Conservation (phyloP, 2,888 invertebrate species). For the Globia sparganii region DNA sequence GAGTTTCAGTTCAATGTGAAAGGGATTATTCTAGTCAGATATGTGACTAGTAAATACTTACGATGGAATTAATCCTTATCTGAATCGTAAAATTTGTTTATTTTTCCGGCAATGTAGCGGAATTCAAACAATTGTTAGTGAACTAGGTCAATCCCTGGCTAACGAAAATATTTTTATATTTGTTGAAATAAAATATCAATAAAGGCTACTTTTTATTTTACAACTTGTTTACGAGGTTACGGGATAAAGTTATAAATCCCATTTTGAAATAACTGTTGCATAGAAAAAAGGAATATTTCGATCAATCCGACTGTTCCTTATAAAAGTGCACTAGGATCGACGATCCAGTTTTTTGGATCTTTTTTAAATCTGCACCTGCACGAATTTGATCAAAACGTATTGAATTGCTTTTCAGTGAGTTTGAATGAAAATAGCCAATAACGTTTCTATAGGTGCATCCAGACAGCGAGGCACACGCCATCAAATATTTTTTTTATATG, state of each 20-base stretch:
- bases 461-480: too few relatives aligned
- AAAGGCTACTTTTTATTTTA: not conserved
- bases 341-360: not conserved
- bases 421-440: not conserved
- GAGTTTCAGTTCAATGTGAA: too few relatives aligned
- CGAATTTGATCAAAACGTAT: slow-evolving; percentile 9
- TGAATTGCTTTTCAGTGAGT: not conserved
- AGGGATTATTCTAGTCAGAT: not conserved
- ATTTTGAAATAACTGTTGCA: slow-evolving; percentile 15
- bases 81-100: not conserved
- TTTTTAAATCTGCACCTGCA: slow-evolving; percentile 5
- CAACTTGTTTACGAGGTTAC: not conserved
- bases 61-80: not conserved
- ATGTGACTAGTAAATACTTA: not conserved
- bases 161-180: not conserved
- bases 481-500: too few relatives aligned
- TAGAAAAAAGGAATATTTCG: slow-evolving; percentile 15
- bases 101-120: not conserved
- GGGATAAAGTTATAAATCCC: not conserved
- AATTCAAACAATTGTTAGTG: not conserved
- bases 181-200: not conserved
- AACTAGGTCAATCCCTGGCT: not conserved
- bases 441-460: not conserved
- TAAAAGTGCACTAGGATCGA: not conserved
- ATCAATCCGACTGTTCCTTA: slow-evolving; percentile 2